A percentile compares a stretch with the other conserved stretches of the same genome.
These are phyloP conservation scores for Hippocampus kuda DNA, from an alignment of 2,797 vertebrate genomes.

Conservation along the genomic window DNA sequence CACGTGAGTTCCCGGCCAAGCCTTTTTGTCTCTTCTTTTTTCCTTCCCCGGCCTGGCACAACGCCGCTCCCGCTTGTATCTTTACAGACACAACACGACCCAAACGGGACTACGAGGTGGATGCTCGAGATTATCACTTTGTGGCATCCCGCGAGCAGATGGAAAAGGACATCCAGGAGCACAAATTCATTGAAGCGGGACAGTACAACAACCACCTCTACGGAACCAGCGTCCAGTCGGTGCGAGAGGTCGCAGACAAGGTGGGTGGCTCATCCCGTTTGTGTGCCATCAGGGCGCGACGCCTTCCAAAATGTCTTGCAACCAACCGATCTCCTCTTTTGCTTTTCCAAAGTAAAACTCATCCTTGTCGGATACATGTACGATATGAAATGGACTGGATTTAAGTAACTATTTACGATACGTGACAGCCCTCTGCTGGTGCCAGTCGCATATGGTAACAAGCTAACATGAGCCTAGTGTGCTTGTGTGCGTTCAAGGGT, in stretches of 20 bases:
- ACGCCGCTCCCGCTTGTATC: slow-evolving; percentile 12
- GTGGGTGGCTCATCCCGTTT: neutral
- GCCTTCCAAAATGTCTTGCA: no score
- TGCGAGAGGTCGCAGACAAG: slow-evolving; percentile 92
- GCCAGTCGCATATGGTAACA: neutral
- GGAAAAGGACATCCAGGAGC: slow-evolving; percentile 98
- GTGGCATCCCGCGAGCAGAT: slow-evolving; percentile 92
- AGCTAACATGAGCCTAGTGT: neutral
- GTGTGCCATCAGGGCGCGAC: no score
- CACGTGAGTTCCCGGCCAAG: slow-evolving; percentile 68
- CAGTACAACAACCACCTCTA: slow-evolving; percentile 98
- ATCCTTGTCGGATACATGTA: no score
- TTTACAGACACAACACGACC: slow-evolving; percentile 90
- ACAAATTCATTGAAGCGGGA: slow-evolving; percentile 94
- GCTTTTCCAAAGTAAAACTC: no score
- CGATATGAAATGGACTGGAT: no score
- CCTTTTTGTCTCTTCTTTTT: neutral
- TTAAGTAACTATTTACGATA: no score
- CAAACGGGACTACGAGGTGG: slow-evolving; percentile 94
- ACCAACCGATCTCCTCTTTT: no score
- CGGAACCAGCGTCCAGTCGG: slow-evolving; percentile 96
- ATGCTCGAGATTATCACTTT: slow-evolving; percentile 92
- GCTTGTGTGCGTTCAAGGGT: slow-evolving; percentile 61
- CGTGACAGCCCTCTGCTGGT: neutral
- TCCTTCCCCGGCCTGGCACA: no score